These are phyloP conservation scores for Eurytoma californica DNA, from an alignment of 2,888 invertebrate genomes.

Conservation along the genomic window DNA sequence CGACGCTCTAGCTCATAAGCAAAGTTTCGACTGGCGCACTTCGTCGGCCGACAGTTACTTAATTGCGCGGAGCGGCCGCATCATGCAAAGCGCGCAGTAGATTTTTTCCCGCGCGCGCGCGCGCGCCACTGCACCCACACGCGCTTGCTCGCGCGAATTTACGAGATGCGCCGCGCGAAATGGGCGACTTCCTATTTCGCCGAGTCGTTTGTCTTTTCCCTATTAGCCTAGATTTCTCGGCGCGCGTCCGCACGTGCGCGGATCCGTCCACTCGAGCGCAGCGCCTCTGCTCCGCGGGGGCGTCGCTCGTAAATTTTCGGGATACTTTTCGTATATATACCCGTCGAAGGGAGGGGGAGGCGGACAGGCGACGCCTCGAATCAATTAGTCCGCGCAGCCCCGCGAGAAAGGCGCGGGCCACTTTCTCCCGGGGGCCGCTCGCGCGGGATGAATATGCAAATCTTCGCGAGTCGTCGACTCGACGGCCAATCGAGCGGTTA, in stretches of 20 bases:
- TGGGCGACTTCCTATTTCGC: conserved; percentile 55
- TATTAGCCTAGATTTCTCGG: conserved; percentile 55
- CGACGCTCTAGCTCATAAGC: too few relatives aligned
- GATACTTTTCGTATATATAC: neutral
- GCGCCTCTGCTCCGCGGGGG: neutral
- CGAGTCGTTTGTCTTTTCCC: conserved; percentile 55
- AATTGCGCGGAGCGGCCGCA: neutral
- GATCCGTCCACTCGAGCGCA: too few relatives aligned
- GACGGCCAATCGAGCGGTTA: conserved; percentile 11
- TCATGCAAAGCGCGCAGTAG: neutral
- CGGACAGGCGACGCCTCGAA: too few relatives aligned
- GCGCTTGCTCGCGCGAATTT: neutral
- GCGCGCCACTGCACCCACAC: neutral
- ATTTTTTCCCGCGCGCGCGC: neutral
- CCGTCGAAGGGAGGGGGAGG: too few relatives aligned
- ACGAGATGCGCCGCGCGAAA: conserved; percentile 23
- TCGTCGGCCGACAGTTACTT: neutral
- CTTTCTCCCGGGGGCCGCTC: neutral
- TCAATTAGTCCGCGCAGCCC: too few relatives aligned
- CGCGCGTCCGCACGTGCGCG: neutral
- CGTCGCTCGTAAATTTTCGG: neutral
- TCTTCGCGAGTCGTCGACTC: conserved; percentile 3
- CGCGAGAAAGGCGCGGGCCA: neutral
- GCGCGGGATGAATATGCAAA: neutral
- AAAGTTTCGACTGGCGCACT: neutral